Percentiles rank a stretch among this genome's conserved stretches.
Conservation (phyloP, 2,797 vertebrate species). For the Dryobates pubescens region DNA sequence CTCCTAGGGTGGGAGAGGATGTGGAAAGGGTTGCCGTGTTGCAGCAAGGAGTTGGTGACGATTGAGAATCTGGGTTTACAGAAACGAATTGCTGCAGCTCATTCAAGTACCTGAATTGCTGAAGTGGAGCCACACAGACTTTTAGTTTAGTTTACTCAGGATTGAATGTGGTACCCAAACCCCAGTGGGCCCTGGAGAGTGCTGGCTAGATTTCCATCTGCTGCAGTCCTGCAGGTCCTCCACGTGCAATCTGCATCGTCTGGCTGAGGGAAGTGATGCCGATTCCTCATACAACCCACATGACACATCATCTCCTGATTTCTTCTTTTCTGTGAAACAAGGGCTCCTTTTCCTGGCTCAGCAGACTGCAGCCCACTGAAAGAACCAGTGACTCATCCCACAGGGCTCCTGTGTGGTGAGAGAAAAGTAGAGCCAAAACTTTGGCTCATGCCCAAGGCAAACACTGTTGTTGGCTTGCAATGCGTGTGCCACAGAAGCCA, state of each 20-base stretch:
- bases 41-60: background rate
- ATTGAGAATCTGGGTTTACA: background rate
- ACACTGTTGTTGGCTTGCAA: background rate
- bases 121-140: accelerated
- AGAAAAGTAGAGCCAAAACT: constrained; percentile 12
- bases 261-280: background rate
- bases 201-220: background rate
- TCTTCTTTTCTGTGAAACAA: background rate
- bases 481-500: background rate
- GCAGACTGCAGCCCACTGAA: background rate
- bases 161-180: background rate
- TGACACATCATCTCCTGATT: constrained; percentile 45
- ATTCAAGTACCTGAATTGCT: background rate
- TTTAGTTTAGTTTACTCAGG: background rate
- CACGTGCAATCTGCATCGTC: background rate
- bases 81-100: background rate
- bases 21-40: background rate
- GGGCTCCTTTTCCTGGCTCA: constrained; percentile 40
- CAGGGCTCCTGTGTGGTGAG: background rate
- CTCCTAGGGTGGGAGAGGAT: background rate
- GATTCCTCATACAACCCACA: background rate
- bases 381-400: constrained; percentile 46
- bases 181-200: background rate
- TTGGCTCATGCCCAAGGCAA: constrained; percentile 1
- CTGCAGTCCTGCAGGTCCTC: background rate